phyloP scores from a whole-genome alignment of 2,113 vertebrate species.

The Bubo scandiacus region DNA sequence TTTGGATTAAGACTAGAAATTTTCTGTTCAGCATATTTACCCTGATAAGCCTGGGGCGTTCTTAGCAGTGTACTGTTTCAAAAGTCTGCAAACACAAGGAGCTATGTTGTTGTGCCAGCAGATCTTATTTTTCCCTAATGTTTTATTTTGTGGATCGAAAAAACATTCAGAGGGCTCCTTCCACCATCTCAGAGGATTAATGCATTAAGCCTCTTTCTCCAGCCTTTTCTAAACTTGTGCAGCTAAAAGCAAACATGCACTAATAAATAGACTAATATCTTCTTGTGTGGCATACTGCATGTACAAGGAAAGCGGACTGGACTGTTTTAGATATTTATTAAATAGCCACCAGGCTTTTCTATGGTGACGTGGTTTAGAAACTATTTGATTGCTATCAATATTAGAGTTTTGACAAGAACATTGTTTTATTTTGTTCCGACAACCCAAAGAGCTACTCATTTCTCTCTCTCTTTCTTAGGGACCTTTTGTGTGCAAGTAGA shows the following conservation, averaged over 20 bases:
- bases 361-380: neutral
- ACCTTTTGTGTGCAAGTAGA: constrained; percentile 36
- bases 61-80: neutral
- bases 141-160: neutral
- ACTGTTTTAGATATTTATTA: neutral
- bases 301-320: neutral
- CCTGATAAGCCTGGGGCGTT: neutral
- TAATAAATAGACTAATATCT: neutral
- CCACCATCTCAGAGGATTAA: neutral
- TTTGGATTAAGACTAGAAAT: neutral
- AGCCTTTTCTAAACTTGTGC: neutral
- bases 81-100: neutral
- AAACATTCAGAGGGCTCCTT: neutral
- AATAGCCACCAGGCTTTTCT: neutral
- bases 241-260: neutral
- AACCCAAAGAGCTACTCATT: neutral
- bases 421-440: neutral
- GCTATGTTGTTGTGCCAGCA: neutral
- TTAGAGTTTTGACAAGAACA: neutral
- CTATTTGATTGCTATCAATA: neutral
- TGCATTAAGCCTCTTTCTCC: neutral
- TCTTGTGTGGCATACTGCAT: neutral
- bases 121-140: neutral
- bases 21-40: neutral
- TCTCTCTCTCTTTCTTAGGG: neutral